Evolutionary conservation across 1,140 invertebrate genomes (phyloP).

Genomic region (Prorops nasuta): DNA sequence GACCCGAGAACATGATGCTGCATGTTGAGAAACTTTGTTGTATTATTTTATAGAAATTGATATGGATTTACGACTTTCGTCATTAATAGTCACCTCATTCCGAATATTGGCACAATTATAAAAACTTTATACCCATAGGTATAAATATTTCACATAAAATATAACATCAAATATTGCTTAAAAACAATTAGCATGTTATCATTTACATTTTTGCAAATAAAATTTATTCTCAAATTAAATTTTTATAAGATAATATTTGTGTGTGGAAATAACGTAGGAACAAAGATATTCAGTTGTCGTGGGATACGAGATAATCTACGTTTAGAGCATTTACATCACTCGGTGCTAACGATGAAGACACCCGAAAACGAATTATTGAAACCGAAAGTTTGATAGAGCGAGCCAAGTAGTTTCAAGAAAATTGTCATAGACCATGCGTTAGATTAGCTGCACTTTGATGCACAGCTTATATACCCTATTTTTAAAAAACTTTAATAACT

Average conservation of each 20-base stretch:
- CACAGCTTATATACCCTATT: slow-evolving; percentile 84
- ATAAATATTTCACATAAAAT: neutral
- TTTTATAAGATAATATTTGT: too few relatives aligned
- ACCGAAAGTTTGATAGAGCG: slow-evolving; percentile 87
- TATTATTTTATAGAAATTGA: slow-evolving; percentile 92
- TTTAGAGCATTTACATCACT: slow-evolving; percentile 82
- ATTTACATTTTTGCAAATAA: neutral
- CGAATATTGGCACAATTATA: slow-evolving; percentile 77
- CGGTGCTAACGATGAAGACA: slow-evolving; percentile 91
- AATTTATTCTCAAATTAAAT: neutral
- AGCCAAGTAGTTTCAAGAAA: slow-evolving; percentile 78
- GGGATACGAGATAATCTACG: slow-evolving; percentile 54
- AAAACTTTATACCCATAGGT: slow-evolving; percentile 53
- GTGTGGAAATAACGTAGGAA: slow-evolving; percentile 33
- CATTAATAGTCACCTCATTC: slow-evolving; percentile 91
- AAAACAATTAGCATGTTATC: neutral
- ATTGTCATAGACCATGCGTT: slow-evolving; percentile 66
- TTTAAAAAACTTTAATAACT: slow-evolving; percentile 91
- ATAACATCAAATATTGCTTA: too few relatives aligned
- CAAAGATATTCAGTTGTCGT: slow-evolving; percentile 47
- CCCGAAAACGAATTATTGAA: slow-evolving; percentile 89
- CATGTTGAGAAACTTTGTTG: slow-evolving; percentile 85
- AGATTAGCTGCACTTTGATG: slow-evolving; percentile 86
- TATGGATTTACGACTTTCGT: slow-evolving; percentile 80
- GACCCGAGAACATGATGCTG: slow-evolving; percentile 74